Base-by-base conservation (phyloP, 2,888 invertebrate genomes). In the Euspilapteryx auroguttella region DNA sequence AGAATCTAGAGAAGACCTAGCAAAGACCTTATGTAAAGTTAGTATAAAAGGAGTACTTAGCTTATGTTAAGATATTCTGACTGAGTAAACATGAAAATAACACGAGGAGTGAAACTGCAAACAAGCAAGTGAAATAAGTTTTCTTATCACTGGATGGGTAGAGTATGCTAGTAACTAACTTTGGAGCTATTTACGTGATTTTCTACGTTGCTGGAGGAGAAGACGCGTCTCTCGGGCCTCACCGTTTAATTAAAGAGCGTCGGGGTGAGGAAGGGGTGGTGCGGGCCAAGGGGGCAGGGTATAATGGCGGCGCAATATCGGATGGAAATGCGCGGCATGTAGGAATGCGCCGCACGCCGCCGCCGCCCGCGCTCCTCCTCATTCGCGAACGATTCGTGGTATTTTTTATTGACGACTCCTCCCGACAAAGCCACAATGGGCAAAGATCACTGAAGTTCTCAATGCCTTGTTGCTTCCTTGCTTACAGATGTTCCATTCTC, bases 241-340 rank as follows among this genome's bases (percentile, higher is more conserved):
- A 69, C 65, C 64, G 69, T 75, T 75, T 75, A 75, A 75, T 75
- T 75, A 75, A 75, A 75, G 71, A 68, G 62, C 69, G 64, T 54
- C 55, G 54, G 62, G 63, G 53, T 44, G 59, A n/a, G n/a, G n/a
- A n/a, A n/a, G n/a, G n/a, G 50, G 45, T 44, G 54, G 47, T 50
- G 42, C 52, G 55, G 51, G 49, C 44, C 37, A 44, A 55, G 56
- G 54, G 53, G 62, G 58, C 61, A 59, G 53, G 69, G 68, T 58
- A 73, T 73, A 71, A 75, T 75, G 68, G 69, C 69, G 66, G 68
- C 71, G 73, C 73, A 75, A 75, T 75, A 75, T 73, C 66, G 71
- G 71, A 75, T 73, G 71, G 71, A 75, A 73, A 73, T 75, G 73
- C 68, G 66, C 66, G 75, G 75, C 69, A 75, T 73, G 73, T 71